phyloP scores from a whole-genome alignment of 92 coral and sea anemone genomes.

The Heteractis magnifica region DNA sequence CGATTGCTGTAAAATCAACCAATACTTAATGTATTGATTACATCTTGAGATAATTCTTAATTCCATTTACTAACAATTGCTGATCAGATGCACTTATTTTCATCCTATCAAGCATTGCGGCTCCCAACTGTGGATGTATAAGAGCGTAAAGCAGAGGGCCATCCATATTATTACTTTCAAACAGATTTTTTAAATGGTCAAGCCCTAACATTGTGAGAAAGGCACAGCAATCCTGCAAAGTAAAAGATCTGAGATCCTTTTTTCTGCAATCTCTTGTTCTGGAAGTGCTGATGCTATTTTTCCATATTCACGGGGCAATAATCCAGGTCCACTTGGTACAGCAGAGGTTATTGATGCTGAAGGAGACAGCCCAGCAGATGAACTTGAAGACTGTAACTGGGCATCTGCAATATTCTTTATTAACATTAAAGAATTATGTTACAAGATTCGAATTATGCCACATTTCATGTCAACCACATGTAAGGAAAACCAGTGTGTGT shows the following conservation, averaged over 20 bases:
- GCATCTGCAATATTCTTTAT: too few species aligned
- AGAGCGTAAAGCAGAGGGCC: conserved; percentile 35
- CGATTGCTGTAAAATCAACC: too few species aligned
- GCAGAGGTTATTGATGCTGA: too few species aligned
- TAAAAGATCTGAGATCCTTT: conserved; percentile 24
- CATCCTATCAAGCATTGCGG: conserved; percentile 39
- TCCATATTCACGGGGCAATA: neutral
- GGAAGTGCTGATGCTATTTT: neutral
- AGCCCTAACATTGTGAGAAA: conserved; percentile 37
- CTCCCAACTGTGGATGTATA: conserved; percentile 28
- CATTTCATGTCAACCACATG: too few species aligned
- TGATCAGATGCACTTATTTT: conserved; percentile 8
- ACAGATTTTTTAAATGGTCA: conserved; percentile 7
- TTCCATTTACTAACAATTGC: neutral
- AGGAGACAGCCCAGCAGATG: too few species aligned
- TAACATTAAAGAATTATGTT: too few species aligned
- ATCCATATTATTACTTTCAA: conserved; percentile 33
- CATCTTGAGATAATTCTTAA: too few species aligned
- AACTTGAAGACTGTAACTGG: too few species aligned
- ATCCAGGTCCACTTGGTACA: too few species aligned
- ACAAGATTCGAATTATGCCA: too few species aligned
- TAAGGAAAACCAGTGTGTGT: too few species aligned
- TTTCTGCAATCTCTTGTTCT: neutral
- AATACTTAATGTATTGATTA: too few species aligned
- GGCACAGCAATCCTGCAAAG: conserved; percentile 31